Conservation (phyloP, 2,797 vertebrate genomes). For the Diglossa cyanea region DNA sequence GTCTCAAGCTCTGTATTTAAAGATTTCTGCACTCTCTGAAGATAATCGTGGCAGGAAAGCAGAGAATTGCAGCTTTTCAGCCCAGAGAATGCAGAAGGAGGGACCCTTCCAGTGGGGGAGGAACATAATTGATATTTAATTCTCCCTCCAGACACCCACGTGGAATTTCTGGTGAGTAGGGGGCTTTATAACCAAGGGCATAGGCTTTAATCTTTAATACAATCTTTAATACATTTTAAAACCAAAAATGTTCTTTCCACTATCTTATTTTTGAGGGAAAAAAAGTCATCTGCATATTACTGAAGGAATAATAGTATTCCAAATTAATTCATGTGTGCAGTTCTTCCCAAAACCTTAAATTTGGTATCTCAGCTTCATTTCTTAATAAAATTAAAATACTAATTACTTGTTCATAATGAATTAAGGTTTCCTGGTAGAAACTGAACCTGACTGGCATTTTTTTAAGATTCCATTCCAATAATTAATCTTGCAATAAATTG, state of each 20-base stretch:
- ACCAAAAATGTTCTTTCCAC: background rate
- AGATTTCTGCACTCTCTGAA: background rate
- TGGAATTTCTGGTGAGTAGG: background rate
- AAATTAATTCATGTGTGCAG: background rate
- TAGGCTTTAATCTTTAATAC: background rate
- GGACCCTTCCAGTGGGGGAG: background rate
- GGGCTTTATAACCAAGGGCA: background rate
- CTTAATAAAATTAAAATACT: background rate
- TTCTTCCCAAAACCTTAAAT: background rate
- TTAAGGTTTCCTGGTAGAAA: background rate
- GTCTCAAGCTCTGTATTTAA: background rate
- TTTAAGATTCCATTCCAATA: background rate
- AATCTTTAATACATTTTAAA: background rate
- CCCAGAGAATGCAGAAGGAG: slow-evolving; percentile 10
- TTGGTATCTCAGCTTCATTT: background rate
- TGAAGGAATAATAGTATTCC: background rate
- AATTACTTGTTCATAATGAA: background rate
- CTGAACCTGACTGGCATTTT: background rate
- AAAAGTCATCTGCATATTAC: background rate
- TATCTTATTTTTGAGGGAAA: background rate
- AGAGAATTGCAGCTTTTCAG: background rate
- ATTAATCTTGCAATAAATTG: background rate
- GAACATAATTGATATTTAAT: slow-evolving; percentile 21
- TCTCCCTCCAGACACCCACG: background rate
- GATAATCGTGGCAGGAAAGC: background rate